Evolutionary conservation across 2,888 invertebrate genomes (phyloP).

Genomic region (Cephalotes varians): DNA sequence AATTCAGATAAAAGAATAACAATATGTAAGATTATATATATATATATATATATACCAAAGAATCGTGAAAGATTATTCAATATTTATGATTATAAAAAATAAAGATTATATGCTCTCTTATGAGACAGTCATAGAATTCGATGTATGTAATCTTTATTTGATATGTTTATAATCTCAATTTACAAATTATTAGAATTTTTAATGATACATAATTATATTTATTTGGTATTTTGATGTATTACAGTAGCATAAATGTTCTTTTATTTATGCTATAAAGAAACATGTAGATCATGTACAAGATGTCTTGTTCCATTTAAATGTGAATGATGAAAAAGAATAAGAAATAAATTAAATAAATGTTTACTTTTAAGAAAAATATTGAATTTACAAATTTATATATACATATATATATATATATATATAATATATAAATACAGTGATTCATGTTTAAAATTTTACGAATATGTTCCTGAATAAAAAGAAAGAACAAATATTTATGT

Average conservation of each 20-base stretch:
- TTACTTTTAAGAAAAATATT: background rate
- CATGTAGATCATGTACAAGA: background rate
- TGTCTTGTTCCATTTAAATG: constrained; percentile 37
- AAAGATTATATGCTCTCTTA: constrained; percentile 13
- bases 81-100: constrained; percentile 49
- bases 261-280: constrained; percentile 11
- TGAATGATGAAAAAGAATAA: constrained; percentile 2
- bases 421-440: background rate
- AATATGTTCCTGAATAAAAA: too few relatives aligned
- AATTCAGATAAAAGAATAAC: constrained; percentile 49
- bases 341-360: background rate
- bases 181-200: constrained; percentile 14
- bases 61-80: constrained; percentile 46
- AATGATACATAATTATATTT: background rate
- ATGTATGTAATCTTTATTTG: constrained; percentile 21
- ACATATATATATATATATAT: background rate
- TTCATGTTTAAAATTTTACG: too few relatives aligned
- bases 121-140: constrained; percentile 1
- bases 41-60: too few relatives aligned
- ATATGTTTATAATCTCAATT: constrained; percentile 8
- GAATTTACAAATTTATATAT: constrained; percentile 14
- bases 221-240: background rate
- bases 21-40: constrained; percentile 31
- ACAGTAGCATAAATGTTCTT: background rate
- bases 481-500: too few relatives aligned